Base-by-base conservation (phyloP, 53 echinoderm and acorn worm species). In the Astropecten irregularis region DNA sequence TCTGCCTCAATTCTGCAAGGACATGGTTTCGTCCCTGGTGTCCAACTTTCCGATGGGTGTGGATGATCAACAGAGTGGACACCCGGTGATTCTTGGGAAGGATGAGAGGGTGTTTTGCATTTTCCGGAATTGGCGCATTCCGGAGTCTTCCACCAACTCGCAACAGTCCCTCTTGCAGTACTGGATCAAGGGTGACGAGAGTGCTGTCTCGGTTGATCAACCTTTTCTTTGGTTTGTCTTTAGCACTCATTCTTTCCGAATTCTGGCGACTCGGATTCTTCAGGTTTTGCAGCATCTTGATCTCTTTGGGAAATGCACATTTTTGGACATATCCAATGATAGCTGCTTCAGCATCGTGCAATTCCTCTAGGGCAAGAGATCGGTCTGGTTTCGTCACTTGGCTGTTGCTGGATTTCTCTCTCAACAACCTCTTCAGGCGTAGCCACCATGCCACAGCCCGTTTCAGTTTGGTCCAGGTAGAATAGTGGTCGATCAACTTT, bases 111-210 rank as follows among this genome's bases (percentile, higher is more conserved):
- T 87, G 87, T 34, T 77, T 81, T 21, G 69, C 57, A 27, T 50
- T 63, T 34, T 9, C 33, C 0, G 87, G 40, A 7, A 87, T 81
- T 14, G 31, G 34, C 31, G 87, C 81, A 30, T 66, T 82, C 10
- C 49, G 18, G 44, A 87, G 56, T 54, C 87, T 87, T 9, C 87
- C 87, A n/a, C 68, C 87, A 10, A 87, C 81, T 51, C 54, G 56
- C 34, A 74, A 37, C 23, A 85, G 19, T 23, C 73, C 85, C 22
- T 74, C 29, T 3, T 39, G 32, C 19, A 59, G 46, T 15, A n/a
- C 23, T 42, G 63, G 85, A 49, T 85, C 29, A 16, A 85, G 73
- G 5, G 6, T 74, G 28, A 21, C 25, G 23, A 59, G 9, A 4
- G 60, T 2, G 28, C 60, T 59, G 2, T 59, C 60, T 21, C 9